Base-by-base conservation (phyloP, 2,888 invertebrate species). In the Hecatera dysodea region DNA sequence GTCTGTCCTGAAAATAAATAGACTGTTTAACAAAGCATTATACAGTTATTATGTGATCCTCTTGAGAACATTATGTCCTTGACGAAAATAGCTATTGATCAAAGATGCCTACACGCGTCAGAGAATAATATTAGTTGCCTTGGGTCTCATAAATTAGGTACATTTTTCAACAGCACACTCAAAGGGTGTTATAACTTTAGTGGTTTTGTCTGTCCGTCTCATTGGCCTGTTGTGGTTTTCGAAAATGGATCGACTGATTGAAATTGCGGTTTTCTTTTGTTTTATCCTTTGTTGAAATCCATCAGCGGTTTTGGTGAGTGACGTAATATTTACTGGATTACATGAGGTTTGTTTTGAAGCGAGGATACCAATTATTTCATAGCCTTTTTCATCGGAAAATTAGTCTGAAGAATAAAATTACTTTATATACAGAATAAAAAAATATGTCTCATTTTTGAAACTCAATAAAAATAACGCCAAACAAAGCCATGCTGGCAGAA, bases 1-100 rank as follows among this genome's bases (percentile, higher is more conserved):
- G 36, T 70, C 27, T 6, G 2, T 0, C 6, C 8, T 8, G 46
- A 22, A 72, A 50, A 64, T 57, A 72, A 56, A 72, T 50, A n/a
- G 22, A 7, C 8, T 64, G 8, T 57, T 56, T 72, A 36, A 22
- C 42, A 56, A 62, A 27, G n/a, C 29, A 36, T 64, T 36, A 56
- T 33, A 12, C 19, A 12, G 17, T 46, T n/a, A 71, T 56, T 17
- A 27, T 6, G 19, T 53, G n/a, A 27, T 63, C 17, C 42, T 36
- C 12, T 42, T 3, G 27, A 46, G n/a, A n/a, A 22, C 15, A 24
- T 50, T 12, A 19, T n/a, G 39, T 24, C 50, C 50, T 53, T 57
- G 27, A 73, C 24, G 12, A 46, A 48, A 72, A 67, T 59, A 59
- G 29, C 5, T 67, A 46, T 53, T 39, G 52, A 74, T 59, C 29